Base-by-base conservation (phyloP, 2,888 invertebrate genomes). In the Cylindroiulus punctatus region DNA sequence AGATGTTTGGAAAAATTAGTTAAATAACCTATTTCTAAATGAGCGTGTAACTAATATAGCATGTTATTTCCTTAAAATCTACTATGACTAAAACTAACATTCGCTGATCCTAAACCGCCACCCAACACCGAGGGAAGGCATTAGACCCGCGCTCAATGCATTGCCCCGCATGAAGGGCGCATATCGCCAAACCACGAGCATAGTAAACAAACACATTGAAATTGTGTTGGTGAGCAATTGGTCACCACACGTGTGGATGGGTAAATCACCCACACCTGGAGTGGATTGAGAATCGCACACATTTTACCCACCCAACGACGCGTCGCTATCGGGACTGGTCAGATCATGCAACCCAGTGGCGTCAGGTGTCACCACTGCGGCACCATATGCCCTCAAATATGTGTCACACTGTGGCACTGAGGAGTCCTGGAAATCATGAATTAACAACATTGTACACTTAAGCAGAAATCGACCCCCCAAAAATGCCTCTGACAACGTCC, bases 291-390 rank as follows among this genome's bases (percentile, higher is more conserved):
- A 40, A 85, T 85, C 57, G 32, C 81, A 81, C 32, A 22, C 40
- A 84, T 47, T 52, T 84, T 87, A 87, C 86, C 87, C 87, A 87
- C 87, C 87, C 87, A 87, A 86, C 84, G 87, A 87, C 86, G 85
- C 87, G 86, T 85, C 82, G 85, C 87, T 87, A 52, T 86, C 87
- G 85, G 87, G 86, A 87, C 81, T 87, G 87, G 87, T 76, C 86
- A 87, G 87, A 85, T 84, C 87, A 83, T 87, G 85, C 57, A 85
- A 42, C 87, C 82, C 85, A 47, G 47, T 85, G 83, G 85, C 65
- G 47, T 57, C 85, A 40, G 87, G 86, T 83, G 81, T 84, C 87
- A 86, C 86, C 86, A 87, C 85, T 40, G 81, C 85, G 84, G 87
- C 86, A 84, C 85, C 86, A 85, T 87, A 84, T 65, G 85, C 87